Conservation (phyloP, 2,888 invertebrate species). For the Lissonota sp. region DNA sequence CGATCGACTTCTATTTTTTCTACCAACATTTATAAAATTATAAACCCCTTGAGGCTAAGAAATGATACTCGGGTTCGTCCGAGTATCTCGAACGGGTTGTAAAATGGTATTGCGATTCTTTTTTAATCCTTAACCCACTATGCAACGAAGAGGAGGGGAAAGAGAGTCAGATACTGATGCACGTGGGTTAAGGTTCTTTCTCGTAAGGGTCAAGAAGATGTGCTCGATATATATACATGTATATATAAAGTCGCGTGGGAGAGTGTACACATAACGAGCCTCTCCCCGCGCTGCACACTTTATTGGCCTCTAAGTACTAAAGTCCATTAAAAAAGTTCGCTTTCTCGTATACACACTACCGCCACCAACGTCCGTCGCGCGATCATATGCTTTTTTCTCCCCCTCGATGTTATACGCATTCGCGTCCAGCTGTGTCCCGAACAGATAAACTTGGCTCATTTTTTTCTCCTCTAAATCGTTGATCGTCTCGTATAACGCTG, state of each 20-base stretch:
- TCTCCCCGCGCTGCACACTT: conserved; percentile 72
- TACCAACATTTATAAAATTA: too few relatives aligned
- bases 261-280: conserved; percentile 15
- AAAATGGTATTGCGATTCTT: too few relatives aligned
- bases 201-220: conserved; percentile 43
- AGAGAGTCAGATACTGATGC: not conserved
- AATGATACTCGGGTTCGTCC: too few relatives aligned
- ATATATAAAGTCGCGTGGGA: conserved; percentile 15
- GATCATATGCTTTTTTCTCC: too few relatives aligned
- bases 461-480: too few relatives aligned
- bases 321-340: conserved; percentile 81
- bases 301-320: conserved; percentile 83
- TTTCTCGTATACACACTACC: conserved; percentile 52
- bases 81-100: too few relatives aligned
- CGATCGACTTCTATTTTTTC: too few relatives aligned
- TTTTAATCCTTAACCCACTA: conserved; percentile 9
- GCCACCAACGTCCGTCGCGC: not conserved
- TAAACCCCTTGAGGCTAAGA: too few relatives aligned
- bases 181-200: conserved; percentile 35
- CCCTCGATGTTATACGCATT: too few relatives aligned
- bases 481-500: too few relatives aligned
- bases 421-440: too few relatives aligned
- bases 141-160: not conserved
- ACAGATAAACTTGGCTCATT: too few relatives aligned
- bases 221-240: conserved; percentile 35